phyloP scores from a whole-genome alignment of 2,888 invertebrate species.

The Brachypalpus laphriformis region DNA sequence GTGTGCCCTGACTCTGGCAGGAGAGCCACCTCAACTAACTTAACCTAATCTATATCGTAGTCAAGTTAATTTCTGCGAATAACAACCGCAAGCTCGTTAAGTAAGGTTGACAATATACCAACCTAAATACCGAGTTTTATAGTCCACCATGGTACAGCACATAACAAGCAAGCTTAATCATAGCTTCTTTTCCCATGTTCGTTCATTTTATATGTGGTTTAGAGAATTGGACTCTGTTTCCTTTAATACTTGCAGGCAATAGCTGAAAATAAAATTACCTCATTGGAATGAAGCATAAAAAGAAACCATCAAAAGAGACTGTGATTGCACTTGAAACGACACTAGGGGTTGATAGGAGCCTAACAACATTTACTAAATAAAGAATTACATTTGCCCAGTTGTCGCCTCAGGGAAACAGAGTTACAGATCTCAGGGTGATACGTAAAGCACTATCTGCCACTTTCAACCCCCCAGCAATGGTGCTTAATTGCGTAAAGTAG shows the following conservation, averaged over 20 bases:
- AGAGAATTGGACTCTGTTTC: neutral
- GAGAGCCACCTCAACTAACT: too few relatives aligned
- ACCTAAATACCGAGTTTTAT: too few relatives aligned
- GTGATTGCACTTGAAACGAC: neutral
- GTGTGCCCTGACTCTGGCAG: too few relatives aligned
- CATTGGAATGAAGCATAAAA: neutral
- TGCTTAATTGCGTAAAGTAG: constrained; percentile 7
- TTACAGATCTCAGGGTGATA: neutral
- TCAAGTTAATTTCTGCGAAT: too few relatives aligned
- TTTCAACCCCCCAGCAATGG: neutral
- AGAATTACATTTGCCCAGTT: neutral
- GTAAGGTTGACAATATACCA: too few relatives aligned
- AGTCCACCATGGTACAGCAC: neutral
- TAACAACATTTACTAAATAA: constrained; percentile 4
- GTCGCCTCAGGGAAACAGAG: neutral
- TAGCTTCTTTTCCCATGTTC: neutral
- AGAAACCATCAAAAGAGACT: neutral
- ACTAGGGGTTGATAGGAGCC: neutral
- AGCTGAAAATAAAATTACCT: neutral
- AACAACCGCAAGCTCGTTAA: too few relatives aligned
- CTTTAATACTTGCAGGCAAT: neutral
- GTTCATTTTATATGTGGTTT: neutral
- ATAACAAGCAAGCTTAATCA: neutral
- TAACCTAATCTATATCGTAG: too few relatives aligned
- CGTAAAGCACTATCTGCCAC: neutral